Evolutionary conservation across 2,113 vertebrate genomes (phyloP), one percentile per base, ranked within the genome.

Genomic region (Gymnocephalus cernua): DNA sequence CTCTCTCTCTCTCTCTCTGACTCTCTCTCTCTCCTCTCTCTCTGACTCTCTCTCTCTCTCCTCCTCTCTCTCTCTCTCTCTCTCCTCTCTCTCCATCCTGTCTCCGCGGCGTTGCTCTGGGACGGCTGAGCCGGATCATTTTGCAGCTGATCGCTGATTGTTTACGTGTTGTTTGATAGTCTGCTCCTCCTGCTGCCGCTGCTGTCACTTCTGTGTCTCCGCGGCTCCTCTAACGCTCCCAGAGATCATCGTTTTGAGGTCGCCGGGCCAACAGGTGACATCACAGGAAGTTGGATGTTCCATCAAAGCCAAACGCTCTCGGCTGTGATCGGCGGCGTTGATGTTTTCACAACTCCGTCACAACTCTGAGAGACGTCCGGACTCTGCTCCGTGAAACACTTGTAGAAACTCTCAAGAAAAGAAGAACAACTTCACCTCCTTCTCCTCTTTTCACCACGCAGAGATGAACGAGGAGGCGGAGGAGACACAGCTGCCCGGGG

Each of bases 261-360:
- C 73, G 58, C 59, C 4, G 0, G 7, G 54, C 61, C 7, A 14
- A 67, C n/a, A 3, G 44, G 72, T 80, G 86, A 80, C 86, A 70
- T 79, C 70, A 84, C 79, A 85, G 79, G 81, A 92, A 93, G 85
- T 89, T 86, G 77, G 82, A 88, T 54, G 86, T 86, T 90, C 41
- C 19, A 32, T 56, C 13, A 11, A 81, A 79, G 44, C 70, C 23
- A 23, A 77, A 57, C 2, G 11, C 27, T 66, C 59, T 63, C 16
- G 5, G 19, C 38, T 62, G 7, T 2, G 1, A 82, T 72, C 18
- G 0, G 76, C 5, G 25, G 70, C 4, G 29, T 88, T 7, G 21
- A 87, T 89, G 88, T 78, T 85, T 84, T 69, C 65, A 73, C 13
- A 16, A 74, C 68, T 82, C 56, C 0, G 50, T 79, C 35, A 10